These are phyloP conservation scores for Merluccius polli DNA, from an alignment of 2,797 vertebrate genomes.

Conservation along the genomic window DNA sequence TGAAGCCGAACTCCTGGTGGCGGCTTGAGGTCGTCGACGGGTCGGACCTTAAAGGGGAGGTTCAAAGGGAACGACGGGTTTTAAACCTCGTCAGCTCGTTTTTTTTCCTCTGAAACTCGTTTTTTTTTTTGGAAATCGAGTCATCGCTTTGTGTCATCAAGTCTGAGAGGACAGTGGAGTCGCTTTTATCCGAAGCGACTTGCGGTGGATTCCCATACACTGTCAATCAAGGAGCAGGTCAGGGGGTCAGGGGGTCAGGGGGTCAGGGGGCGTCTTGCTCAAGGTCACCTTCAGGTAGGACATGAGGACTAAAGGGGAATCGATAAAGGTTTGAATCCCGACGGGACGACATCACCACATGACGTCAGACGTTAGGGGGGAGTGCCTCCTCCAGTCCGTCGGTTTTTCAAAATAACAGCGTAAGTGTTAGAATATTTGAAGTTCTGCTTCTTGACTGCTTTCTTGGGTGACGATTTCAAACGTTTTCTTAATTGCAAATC, in stretches of 20 bases:
- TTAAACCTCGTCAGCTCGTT: background rate
- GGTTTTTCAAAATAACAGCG: constrained; percentile 40
- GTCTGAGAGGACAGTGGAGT: background rate
- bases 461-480: constrained; percentile 60
- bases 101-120: background rate
- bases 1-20: constrained; percentile 28
- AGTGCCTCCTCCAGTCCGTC: constrained; percentile 17
- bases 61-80: background rate
- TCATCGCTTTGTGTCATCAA: background rate
- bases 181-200: background rate
- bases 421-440: constrained; percentile 25
- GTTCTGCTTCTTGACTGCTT: constrained; percentile 53
- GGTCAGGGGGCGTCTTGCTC: no score
- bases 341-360: background rate
- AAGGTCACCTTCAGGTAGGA: no score
- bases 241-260: no score
- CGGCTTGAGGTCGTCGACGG: background rate
- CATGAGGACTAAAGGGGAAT: constrained; percentile 66
- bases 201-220: background rate
- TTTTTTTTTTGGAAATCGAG: background rate
- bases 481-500: constrained; percentile 63
- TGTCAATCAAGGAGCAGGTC: background rate
- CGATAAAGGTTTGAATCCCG: constrained; percentile 45
- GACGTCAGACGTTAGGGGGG: background rate
- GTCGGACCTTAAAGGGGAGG: background rate